phyloP scores from a whole-genome alignment of 64 coral and sea anemone genomes.

The Stylophora pistillata region DNA sequence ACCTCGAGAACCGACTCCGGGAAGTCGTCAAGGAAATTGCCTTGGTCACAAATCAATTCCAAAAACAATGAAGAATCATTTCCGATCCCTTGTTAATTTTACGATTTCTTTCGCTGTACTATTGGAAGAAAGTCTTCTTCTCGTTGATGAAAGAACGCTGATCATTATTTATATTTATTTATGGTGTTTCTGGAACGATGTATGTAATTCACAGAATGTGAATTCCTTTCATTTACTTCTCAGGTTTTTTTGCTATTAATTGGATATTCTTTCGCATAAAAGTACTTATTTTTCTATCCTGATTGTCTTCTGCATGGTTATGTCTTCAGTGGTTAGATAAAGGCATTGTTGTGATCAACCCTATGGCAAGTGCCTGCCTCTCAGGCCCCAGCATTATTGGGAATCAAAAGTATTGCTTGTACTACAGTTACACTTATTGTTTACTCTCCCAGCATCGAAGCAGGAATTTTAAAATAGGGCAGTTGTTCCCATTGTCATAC shows the following conservation, averaged over 20 bases:
- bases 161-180: neutral
- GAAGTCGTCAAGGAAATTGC: slow-evolving; percentile 69
- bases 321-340: neutral
- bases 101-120: neutral
- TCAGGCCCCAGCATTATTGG: no score
- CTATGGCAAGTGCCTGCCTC: no score
- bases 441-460: neutral
- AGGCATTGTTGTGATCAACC: no score
- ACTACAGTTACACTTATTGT: neutral
- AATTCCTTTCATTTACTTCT: neutral
- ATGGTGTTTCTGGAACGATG: neutral
- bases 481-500: neutral
- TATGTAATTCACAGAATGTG: neutral
- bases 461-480: neutral
- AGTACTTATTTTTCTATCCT: neutral
- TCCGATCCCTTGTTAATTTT: neutral
- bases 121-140: neutral
- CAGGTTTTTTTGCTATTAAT: neutral
- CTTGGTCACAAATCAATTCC: slow-evolving; percentile 64
- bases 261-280: no score
- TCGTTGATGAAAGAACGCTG: neutral
- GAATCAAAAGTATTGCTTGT: no score
- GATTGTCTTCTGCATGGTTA: neutral
- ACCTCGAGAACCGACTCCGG: slow-evolving; percentile 70
- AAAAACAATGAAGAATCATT: slow-evolving; percentile 38